Percentiles rank a stretch among this genome's conserved stretches.
These are phyloP conservation scores for Erpobdella octoculata DNA, from an alignment of 2,888 invertebrate genomes.

Conservation along the genomic window DNA sequence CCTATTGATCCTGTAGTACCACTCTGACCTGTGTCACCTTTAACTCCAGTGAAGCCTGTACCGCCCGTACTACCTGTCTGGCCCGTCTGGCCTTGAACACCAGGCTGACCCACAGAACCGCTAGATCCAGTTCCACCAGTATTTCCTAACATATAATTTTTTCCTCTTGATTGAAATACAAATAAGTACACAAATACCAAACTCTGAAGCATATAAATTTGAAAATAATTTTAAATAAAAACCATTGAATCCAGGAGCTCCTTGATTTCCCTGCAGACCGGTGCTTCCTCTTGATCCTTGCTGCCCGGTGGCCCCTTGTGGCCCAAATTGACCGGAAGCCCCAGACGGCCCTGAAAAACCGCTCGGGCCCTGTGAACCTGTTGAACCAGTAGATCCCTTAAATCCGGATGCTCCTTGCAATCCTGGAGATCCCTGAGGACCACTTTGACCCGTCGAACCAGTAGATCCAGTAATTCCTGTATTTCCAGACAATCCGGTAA, in stretches of 20 bases:
- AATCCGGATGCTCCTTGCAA: conserved; percentile 16
- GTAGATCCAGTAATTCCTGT: background rate
- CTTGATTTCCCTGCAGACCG: conserved; percentile 25
- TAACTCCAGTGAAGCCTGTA: conserved; percentile 18
- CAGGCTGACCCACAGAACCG: conserved; percentile 27
- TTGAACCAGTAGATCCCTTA: background rate
- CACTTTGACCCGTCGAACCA: too few species aligned
- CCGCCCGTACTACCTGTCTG: conserved; percentile 16
- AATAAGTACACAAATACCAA: too few species aligned
- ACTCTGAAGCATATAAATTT: too few species aligned
- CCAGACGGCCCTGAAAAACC: conserved; percentile 35
- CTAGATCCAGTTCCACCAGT: conserved; percentile 24
- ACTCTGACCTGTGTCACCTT: conserved; percentile 8
- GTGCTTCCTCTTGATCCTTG: conserved; percentile 26
- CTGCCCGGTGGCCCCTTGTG: conserved; percentile 23
- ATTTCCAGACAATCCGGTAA: conserved; percentile 1
- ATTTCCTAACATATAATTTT: too few species aligned
- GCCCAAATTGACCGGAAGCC: conserved; percentile 19
- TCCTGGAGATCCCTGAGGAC: conserved; percentile 2
- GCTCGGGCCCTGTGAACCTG: background rate
- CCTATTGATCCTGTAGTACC: conserved; percentile 38
- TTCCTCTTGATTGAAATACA: too few species aligned
- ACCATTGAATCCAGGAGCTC: too few species aligned
- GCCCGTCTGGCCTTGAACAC: conserved; percentile 20
- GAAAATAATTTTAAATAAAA: too few species aligned